Base-by-base conservation (phyloP, 2,888 invertebrate genomes). In the Monopis laevigella region DNA sequence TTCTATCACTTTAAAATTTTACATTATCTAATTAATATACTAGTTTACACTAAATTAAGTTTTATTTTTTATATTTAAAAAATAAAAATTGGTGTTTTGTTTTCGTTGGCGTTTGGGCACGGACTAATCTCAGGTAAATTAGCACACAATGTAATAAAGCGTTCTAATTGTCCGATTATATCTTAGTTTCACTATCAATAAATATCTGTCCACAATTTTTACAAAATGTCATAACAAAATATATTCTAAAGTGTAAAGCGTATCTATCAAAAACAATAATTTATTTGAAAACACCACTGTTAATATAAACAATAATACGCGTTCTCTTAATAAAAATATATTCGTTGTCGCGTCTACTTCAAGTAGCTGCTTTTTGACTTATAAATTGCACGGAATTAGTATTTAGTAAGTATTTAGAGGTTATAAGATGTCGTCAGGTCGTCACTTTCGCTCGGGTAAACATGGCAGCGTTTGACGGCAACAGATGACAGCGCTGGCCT, bases 391-490 rank as follows among this genome's bases (percentile, higher is more conserved):
- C 55, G 58, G 55, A 51, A 64, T 58, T 55, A 49, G 49, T 61
- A 14, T 29, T 29, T 29, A n/a, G n/a, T n/a, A 61, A 57, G 65
- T 65, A 66, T 17, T 14, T 17, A 28, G 28, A 75, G 75, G 77
- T 77, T 78, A 75, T 72, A 75, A 73, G 75, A 74, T 74, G 77
- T 74, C 62, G 69, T 62, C 62, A 57, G 66, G 65, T 73, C 70
- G 74, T 71, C 75, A 69, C 67, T 70, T 65, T 65, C 59, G 62
- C 60, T 65, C 67, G 67, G 65, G 78, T 78, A 77, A 77, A 75
- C 78, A 80, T 78, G 75, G 75, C 77, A 74, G 73, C 65, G 64
- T 52, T 64, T 58, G 46, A 45, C 44, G 68, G 73, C 74, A 78
- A 75, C 77, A 77, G 77, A 75, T 78, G 78, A 75, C 63, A 65